A percentile compares a stretch with the other conserved stretches of the same genome.
These are phyloP conservation scores for Bos javanicus DNA, from an alignment of 2,113 vertebrate genomes.

Conservation along the genomic window DNA sequence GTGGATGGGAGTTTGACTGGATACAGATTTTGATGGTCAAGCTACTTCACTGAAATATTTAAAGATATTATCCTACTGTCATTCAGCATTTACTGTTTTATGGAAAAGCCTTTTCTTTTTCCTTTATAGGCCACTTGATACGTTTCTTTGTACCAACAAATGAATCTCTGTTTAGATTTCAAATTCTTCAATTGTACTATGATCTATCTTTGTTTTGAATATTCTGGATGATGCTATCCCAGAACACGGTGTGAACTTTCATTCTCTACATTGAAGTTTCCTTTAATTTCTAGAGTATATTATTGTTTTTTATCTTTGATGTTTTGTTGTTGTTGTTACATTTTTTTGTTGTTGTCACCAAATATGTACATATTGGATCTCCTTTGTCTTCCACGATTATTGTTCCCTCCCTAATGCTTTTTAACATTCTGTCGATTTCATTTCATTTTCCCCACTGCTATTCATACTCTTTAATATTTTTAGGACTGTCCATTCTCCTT, in stretches of 20 bases:
- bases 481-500: neutral
- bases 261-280: neutral
- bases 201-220: neutral
- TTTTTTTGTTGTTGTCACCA: neutral
- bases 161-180: neutral
- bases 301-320: neutral
- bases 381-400: neutral
- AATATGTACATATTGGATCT: neutral
- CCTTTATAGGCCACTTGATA: neutral
- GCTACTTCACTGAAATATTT: neutral
- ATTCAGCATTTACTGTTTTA: neutral
- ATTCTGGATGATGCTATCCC: neutral
- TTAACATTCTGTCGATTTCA: neutral
- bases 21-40: neutral
- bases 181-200: neutral
- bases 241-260: neutral
- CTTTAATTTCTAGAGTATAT: neutral
- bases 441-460: neutral
- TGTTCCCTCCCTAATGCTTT: neutral
- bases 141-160: neutral
- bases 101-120: neutral
- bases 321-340: neutral
- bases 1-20: neutral
- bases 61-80: neutral
- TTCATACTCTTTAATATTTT: neutral